Evolutionary conservation across 92 coral and sea anemone species (phyloP), one percentile per base, ranked within the genome.

Genomic region (Epizoanthus illoricatus): DNA sequence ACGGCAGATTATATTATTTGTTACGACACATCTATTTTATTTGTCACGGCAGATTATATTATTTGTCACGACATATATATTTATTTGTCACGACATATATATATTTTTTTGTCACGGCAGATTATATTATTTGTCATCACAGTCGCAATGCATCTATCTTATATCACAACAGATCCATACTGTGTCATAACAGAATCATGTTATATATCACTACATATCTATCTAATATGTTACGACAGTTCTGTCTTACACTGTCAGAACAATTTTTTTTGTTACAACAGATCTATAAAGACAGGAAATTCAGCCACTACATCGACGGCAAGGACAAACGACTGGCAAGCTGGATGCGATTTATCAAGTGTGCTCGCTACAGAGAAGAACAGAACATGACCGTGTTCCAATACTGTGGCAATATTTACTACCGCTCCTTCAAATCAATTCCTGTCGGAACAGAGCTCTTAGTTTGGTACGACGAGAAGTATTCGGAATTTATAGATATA

Each of bases 341-440:
- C 47, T 95, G 98, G 98, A 95, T 95, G 98, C 87, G 98, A 11
- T 91, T 82, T 75, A 95, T 95, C 20, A 97, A 93, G 80, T 95
- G 98, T 24, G 98, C 98, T 2, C 93, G 98, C 6, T 92, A 90
- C 73, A 92, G 74, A 75, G 98, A 95, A 42, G 98, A 95, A 70
- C 98, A 95, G 21, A 95, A 95, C 75, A 95, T 95, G 98, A 95
- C 98, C 0, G 97, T 95, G 83, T 95, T 95, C 71, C 98, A 95
- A 76, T 93, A 95, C 79, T 89, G 94, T 79, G 97, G 97, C 23
- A 95, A 89, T 75, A 89, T 95, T 23, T 95, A 95, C 74, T 95
- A 95, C 71, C 92, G 98, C 16, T 97, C 98, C 0, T 93, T 89
- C 58, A 86, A 92, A 43, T 90, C 94, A 82, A 93, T 95, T 59